These are phyloP conservation scores for Reticulitermes lucifugus DNA, from an alignment of 2,888 invertebrate species.

Conservation along the genomic window DNA sequence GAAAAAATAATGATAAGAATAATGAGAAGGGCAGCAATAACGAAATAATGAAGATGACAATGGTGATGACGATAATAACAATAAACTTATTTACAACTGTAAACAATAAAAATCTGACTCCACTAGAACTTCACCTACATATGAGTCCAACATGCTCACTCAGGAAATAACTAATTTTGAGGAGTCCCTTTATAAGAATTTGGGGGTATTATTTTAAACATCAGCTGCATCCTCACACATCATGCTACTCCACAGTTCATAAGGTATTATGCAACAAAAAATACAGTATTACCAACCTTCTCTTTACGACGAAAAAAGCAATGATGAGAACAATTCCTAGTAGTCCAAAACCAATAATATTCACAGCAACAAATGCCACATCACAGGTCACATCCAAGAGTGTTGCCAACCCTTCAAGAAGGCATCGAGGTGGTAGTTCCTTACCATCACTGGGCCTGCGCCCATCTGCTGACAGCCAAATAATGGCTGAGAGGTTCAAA, in stretches of 20 bases:
- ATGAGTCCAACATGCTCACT: too few relatives aligned
- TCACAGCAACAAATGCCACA: slow-evolving; percentile 75
- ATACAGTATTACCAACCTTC: slow-evolving; percentile 62
- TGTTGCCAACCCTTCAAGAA: slow-evolving; percentile 73
- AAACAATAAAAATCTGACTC: too few relatives aligned
- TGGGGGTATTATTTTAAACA: too few relatives aligned
- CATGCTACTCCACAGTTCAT: not conserved
- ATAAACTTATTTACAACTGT: too few relatives aligned
- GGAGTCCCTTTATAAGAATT: too few relatives aligned
- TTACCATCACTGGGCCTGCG: slow-evolving; percentile 77
- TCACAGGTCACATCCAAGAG: slow-evolving; percentile 79
- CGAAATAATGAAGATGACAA: too few relatives aligned
- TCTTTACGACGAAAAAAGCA: slow-evolving; percentile 74
- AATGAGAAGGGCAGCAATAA: too few relatives aligned
- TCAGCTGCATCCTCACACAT: too few relatives aligned
- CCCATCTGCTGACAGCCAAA: slow-evolving; percentile 74
- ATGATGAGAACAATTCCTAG: slow-evolving; percentile 69
- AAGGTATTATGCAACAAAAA: not conserved
- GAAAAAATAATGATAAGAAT: too few relatives aligned
- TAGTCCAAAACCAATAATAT: slow-evolving; percentile 70
- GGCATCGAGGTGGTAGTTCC: slow-evolving; percentile 71
- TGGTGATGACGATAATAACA: too few relatives aligned
- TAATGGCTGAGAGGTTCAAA: slow-evolving; percentile 68
- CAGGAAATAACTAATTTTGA: too few relatives aligned
- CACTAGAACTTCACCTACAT: too few relatives aligned